Base-by-base conservation (phyloP, 2,113 vertebrate genomes). In the Microcebus ravelobensis region DNA sequence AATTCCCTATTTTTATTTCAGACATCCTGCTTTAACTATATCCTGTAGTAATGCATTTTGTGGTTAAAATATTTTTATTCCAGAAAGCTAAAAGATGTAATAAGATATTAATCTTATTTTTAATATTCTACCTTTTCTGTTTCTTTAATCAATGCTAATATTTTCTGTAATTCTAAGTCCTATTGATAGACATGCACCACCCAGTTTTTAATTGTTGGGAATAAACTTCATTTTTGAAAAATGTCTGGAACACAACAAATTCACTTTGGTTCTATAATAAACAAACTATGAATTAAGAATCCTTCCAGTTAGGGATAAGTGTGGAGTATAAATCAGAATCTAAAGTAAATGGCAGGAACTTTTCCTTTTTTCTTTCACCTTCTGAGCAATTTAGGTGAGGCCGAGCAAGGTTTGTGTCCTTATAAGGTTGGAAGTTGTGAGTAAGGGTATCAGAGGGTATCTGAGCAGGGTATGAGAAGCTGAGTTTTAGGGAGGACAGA, bases 31-130 rank as follows among this genome's bases (percentile, higher is more conserved):
- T 87, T 5, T 84, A 87, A 81, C 57, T 10, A 17, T 88, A 65
- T 77, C 18, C 31, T 89, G 17, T 10, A 59, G 82, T 82, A 87
- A 81, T 87, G 15, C 39, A 85, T 93, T 93, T 93, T 96, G 45
- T 85, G 18, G 23, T 80, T 96, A 89, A 94, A 76, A 91, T 4
- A 42, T 87, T 94, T 95, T 96, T 94, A 83, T 95, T n/a, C n/a
- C 71, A 82, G 76, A 95, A 93, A 68, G 57, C 14, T 90, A 73
- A 87, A 96, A 73, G 31, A 67, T 94, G 6, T 87, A 81, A 52
- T 83, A 95, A 91, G 77, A 29, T 23, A 82, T 67, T 4, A 76
- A 71, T 77, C 68, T 80, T 80, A 0, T 84, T 85, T 92, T 94
- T 87, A 96, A 52, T 94, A 81, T 45, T 57, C 18, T 88, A 14